Percentiles rank a stretch among this genome's conserved stretches.
Conservation (phyloP, 1,140 invertebrate species). For the Uloborus diversus region DNA sequence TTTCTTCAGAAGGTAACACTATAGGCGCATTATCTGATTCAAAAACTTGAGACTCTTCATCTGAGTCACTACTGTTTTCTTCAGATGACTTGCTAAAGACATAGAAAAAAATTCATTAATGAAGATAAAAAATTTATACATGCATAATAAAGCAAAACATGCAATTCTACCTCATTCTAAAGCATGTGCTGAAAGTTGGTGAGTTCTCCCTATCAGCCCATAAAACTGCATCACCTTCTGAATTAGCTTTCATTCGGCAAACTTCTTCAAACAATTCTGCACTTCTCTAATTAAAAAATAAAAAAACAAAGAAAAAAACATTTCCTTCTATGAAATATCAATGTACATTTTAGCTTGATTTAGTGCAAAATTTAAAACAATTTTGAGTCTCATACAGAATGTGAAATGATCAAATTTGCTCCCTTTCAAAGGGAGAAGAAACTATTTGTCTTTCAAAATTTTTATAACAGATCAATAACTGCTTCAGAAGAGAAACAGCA, state of each 20-base stretch:
- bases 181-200: not conserved
- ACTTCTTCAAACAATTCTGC: conserved; percentile 71
- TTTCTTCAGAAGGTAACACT: conserved; percentile 60
- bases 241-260: conserved; percentile 66
- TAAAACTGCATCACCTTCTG: conserved; percentile 39
- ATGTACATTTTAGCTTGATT: not conserved
- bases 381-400: too few species aligned
- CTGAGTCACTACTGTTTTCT: conserved; percentile 62
- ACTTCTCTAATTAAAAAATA: conserved; percentile 60
- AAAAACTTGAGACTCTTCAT: conserved; percentile 64
- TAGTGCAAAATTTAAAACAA: too few species aligned
- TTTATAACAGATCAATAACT: too few species aligned
- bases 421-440: too few species aligned
- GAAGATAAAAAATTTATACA: not conserved
- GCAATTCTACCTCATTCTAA: conserved; percentile 22
- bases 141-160: not conserved
- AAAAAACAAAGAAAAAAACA: not conserved
- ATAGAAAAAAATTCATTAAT: not conserved
- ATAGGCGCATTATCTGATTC: conserved; percentile 55
- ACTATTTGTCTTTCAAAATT: too few species aligned
- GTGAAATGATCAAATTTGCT: too few species aligned
- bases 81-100: conserved; percentile 59
- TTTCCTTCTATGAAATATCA: not conserved
- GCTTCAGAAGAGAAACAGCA: too few species aligned
- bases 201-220: conserved; percentile 20